Evolutionary conservation across 2,797 vertebrate genomes (phyloP).

Genomic region (Steatocranus sp.): DNA sequence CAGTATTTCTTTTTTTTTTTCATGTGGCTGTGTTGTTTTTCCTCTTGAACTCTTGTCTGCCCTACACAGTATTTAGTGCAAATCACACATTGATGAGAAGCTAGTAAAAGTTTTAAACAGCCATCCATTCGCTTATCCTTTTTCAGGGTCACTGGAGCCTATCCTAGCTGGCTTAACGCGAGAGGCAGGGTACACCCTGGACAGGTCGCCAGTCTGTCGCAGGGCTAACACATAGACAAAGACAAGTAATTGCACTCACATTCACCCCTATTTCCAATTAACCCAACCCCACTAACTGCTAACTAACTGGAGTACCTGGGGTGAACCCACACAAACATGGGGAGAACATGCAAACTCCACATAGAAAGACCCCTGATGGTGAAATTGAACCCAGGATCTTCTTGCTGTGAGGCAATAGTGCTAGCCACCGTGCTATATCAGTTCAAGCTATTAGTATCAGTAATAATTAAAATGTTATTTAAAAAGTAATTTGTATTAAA

Average conservation of each 20-base stretch:
- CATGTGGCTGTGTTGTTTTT: neutral
- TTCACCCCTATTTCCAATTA: neutral
- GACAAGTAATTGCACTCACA: neutral
- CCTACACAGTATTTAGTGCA: neutral
- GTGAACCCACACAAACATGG: neutral
- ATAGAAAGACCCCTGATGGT: neutral
- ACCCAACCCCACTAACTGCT: neutral
- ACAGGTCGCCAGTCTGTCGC: neutral
- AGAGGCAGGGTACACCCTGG: neutral
- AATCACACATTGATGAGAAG: neutral
- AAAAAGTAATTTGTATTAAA: neutral
- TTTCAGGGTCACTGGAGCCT: accelerated
- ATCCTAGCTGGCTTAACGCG: accelerated
- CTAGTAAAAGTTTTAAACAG: neutral
- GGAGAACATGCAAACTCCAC: neutral
- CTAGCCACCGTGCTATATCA: accelerated
- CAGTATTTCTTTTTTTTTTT: neutral
- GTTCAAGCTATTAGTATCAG: neutral
- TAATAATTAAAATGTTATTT: neutral
- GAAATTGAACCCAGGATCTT: neutral
- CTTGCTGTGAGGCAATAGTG: neutral
- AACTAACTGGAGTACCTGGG: neutral
- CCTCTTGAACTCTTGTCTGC: neutral
- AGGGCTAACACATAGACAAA: neutral
- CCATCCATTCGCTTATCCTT: no score